phyloP scores from a whole-genome alignment of 1,140 invertebrate species.

The Colletes latitarsis region DNA sequence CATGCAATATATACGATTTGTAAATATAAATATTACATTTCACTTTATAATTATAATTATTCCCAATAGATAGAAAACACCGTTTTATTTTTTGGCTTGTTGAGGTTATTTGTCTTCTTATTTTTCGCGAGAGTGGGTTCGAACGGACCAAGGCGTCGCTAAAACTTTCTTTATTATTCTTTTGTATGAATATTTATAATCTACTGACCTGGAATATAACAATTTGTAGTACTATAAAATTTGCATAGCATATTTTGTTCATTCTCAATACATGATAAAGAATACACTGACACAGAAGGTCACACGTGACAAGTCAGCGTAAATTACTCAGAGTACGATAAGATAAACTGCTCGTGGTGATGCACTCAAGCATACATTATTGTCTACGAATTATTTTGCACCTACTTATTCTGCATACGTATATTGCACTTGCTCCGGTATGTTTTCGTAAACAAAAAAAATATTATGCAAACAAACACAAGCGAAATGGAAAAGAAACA shows the following conservation, averaged over 20 bases:
- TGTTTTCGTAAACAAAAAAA: neutral
- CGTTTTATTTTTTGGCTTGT: too few species aligned
- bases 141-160: too few species aligned
- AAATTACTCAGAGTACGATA: slow-evolving; percentile 36
- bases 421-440: neutral
- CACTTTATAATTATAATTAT: too few species aligned
- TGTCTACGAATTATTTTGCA: neutral
- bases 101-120: too few species aligned
- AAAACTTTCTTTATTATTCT: neutral
- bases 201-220: neutral
- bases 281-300: slow-evolving; percentile 4
- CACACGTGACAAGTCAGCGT: neutral
- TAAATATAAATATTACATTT: too few species aligned
- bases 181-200: neutral
- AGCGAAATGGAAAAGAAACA: too few species aligned
- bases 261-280: neutral
- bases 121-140: too few species aligned
- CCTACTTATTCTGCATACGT: neutral
- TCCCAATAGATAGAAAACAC: too few species aligned
- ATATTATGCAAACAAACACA: too few species aligned
- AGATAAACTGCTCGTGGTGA: slow-evolving; percentile 7
- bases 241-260: neutral
- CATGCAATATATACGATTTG: too few species aligned
- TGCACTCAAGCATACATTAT: neutral
- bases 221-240: neutral